phyloP scores from a whole-genome alignment of 1,140 invertebrate species.

The Nylanderia fulva region DNA sequence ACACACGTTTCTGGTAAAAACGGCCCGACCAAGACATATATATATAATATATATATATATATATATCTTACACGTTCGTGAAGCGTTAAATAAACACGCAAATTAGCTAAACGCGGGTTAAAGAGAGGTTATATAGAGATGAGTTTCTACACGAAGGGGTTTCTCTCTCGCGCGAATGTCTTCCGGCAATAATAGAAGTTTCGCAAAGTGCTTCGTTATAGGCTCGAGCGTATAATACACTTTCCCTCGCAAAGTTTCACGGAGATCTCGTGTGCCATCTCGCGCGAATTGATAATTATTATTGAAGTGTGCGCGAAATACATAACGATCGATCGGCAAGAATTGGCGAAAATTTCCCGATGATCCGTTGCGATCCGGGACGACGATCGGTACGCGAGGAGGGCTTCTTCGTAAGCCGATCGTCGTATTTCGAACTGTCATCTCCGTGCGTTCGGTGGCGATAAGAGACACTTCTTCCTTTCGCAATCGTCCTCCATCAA shows the following conservation, averaged over 20 bases:
- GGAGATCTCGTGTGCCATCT: background rate
- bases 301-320: no score
- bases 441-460: background rate
- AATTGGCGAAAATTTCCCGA: no score
- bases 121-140: conserved; percentile 3
- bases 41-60: no score
- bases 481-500: background rate
- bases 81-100: background rate
- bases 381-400: background rate
- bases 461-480: background rate
- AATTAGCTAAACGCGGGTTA: conserved; percentile 20
- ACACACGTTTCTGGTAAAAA: no score
- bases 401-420: background rate
- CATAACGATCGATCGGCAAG: no score
- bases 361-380: background rate
- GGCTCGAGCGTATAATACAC: background rate
- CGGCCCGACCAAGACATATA: no score
- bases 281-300: no score
- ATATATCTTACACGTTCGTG: no score
- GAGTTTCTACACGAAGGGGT: background rate
- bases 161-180: background rate
- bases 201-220: background rate
- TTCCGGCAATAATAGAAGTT: background rate
- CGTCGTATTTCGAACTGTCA: conserved; percentile 21
- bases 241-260: background rate